Percentiles rank a stretch among this genome's conserved stretches.
Conservation (phyloP, 2,113 vertebrate species). For the Anser cygnoides region DNA sequence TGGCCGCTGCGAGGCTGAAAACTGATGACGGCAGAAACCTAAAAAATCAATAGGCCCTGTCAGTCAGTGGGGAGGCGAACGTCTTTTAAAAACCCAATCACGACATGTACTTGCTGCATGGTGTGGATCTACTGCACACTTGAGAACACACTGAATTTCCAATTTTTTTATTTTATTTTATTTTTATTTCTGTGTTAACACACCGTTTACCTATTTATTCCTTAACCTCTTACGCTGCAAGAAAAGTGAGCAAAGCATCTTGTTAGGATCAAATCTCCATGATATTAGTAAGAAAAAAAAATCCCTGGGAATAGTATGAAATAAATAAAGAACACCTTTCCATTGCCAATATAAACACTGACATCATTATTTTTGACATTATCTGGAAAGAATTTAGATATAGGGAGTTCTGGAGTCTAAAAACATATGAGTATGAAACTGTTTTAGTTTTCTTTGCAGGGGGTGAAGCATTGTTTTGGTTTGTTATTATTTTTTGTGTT, state of each 20-base stretch:
- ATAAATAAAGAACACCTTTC: conserved; percentile 79
- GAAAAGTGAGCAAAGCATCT: background rate
- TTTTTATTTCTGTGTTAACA: background rate
- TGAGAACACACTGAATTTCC: conserved; percentile 80
- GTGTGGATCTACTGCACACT: conserved; percentile 77
- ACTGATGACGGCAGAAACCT: conserved; percentile 89
- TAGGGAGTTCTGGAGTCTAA: conserved; percentile 74
- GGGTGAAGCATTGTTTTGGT: conserved; percentile 64
- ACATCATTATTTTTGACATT: conserved; percentile 81
- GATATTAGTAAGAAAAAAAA: conserved; percentile 42
- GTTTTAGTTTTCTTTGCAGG: conserved; percentile 67
- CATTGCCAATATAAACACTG: conserved; percentile 80
- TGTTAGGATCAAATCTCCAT: conserved; percentile 9
- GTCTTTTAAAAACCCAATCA: conserved; percentile 90
- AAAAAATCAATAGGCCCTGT: conserved; percentile 90
- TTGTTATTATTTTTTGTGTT: conserved; percentile 16
- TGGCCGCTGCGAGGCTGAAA: conserved; percentile 86
- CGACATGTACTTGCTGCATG: conserved; percentile 80
- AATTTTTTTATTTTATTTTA: conserved; percentile 8
- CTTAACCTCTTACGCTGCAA: conserved; percentile 22
- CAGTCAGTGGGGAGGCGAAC: conserved; percentile 81
- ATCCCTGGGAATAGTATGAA: conserved; percentile 75
- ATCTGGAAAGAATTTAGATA: conserved; percentile 85
- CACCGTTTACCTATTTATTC: conserved; percentile 35
- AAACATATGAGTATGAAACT: conserved; percentile 71